A percentile compares a stretch with the other conserved stretches of the same genome.
Evolutionary conservation across 2,797 vertebrate genomes (phyloP).

Genomic region (Xyrichtys novacula): DNA sequence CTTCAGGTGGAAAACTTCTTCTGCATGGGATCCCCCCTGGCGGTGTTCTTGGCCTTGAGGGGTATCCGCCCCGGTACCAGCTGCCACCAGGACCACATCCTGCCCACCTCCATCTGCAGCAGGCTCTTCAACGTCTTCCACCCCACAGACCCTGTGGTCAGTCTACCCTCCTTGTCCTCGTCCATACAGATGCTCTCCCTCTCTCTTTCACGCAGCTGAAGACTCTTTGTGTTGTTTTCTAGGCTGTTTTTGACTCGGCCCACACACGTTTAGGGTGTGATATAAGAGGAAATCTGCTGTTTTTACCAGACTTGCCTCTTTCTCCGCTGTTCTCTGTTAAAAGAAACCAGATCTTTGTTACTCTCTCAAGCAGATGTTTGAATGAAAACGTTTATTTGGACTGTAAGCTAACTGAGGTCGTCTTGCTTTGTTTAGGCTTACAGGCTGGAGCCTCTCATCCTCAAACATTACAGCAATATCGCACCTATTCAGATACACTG

Average conservation of each 20-base stretch:
- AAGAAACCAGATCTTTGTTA: not conserved
- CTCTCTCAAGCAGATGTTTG: not conserved
- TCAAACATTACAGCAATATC: constrained; percentile 98
- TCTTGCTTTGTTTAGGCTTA: constrained; percentile 88
- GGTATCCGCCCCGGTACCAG: constrained; percentile 94
- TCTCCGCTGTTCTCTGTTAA: not conserved
- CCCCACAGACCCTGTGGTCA: constrained; percentile 98
- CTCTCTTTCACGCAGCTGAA: not conserved
- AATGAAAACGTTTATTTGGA: not conserved
- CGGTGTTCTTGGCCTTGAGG: constrained; percentile 95
- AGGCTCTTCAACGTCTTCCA: constrained; percentile 97
- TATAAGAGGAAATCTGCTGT: not conserved
- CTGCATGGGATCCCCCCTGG: constrained; percentile 98
- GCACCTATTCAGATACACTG: constrained; percentile 97
- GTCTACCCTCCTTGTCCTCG: constrained; percentile 51
- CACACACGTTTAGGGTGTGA: constrained; percentile 4
- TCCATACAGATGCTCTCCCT: not conserved
- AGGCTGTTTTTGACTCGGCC: not conserved
- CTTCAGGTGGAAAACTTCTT: constrained; percentile 98
- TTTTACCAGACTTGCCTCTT: not conserved
- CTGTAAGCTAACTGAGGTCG: constrained; percentile 2
- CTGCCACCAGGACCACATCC: constrained; percentile 95
- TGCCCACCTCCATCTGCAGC: constrained; percentile 93
- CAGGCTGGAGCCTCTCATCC: constrained; percentile 95
- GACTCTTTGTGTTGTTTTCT: not conserved